A percentile compares a stretch with the other conserved stretches of the same genome.
phyloP scores from a whole-genome alignment of 2,888 invertebrate genomes.

The Drosophila mayaguana region DNA sequence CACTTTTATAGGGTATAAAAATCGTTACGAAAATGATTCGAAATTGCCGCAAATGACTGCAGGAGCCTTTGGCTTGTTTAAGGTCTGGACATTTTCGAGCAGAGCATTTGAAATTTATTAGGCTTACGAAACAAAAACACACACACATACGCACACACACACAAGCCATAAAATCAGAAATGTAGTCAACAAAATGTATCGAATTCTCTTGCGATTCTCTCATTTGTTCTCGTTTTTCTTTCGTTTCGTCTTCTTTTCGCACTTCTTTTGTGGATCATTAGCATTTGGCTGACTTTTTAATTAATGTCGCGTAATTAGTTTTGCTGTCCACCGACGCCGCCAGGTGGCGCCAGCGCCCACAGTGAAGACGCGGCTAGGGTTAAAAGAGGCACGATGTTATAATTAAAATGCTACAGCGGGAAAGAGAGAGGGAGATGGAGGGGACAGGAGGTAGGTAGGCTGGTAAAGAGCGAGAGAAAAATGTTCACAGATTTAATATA shows the following conservation, averaged over 20 bases:
- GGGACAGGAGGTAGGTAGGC: neutral
- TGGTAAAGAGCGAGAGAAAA: slow-evolving; percentile 44
- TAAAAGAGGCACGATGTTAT: slow-evolving; percentile 9
- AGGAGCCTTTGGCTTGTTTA: slow-evolving; percentile 24
- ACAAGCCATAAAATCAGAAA: neutral
- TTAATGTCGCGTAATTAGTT: slow-evolving; percentile 77
- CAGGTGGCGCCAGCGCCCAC: slow-evolving; percentile 57
- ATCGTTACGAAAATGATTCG: slow-evolving; percentile 63
- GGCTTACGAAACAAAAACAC: slow-evolving; percentile 62
- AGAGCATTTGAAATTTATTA: slow-evolving; percentile 70
- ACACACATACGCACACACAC: slow-evolving; percentile 5
- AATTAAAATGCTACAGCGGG: slow-evolving; percentile 5
- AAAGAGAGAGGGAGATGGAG: slow-evolving; percentile 1
- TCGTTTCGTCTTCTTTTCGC: neutral
- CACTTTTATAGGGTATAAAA: slow-evolving; percentile 33
- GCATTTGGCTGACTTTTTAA: slow-evolving; percentile 65
- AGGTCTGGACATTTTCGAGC: slow-evolving; percentile 43
- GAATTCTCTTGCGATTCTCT: slow-evolving; percentile 12
- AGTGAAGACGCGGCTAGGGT: slow-evolving; percentile 1
- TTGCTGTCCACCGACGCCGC: slow-evolving; percentile 43
- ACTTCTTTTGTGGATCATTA: slow-evolving; percentile 40
- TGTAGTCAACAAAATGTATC: slow-evolving; percentile 38
- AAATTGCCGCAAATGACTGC: slow-evolving; percentile 59
- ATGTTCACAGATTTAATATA: slow-evolving; percentile 69
- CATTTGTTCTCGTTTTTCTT: slow-evolving; percentile 9